Base-by-base conservation (phyloP, 1,140 invertebrate genomes). In the Leptestheria dahalacensis region DNA sequence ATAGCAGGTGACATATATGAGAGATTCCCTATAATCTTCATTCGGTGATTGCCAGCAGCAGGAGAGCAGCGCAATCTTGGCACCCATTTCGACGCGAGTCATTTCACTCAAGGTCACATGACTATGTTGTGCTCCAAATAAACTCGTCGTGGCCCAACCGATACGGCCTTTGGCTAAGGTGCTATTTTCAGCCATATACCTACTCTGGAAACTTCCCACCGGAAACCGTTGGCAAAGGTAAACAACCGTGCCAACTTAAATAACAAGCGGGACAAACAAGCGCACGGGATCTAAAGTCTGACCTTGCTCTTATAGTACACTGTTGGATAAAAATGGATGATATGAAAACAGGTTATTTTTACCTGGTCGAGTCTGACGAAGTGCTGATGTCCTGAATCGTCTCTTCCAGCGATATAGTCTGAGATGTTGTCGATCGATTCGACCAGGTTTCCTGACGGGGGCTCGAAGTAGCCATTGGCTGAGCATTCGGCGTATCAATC, bases 311-410 rank as follows among this genome's bases (percentile, higher is more conserved):
- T n/a, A n/a, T n/a, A n/a, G n/a, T n/a, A n/a, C n/a, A n/a, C n/a
- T n/a, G n/a, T n/a, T 41, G 15, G 15, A 41, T 18, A 26, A 53
- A 53, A 26, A 53, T 18, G 15, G 15, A 24, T 6, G 21, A 55
- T 3, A 4, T n/a, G 33, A 29, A 55, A 55, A 26, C 18, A 1
- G 53, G 15, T 3, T 0, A 33, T 25, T 29, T 49, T 3, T 62
- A 62, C 61, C 61, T 41, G 12, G 53, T 52, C n/a, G 61, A 57
- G 4, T 51, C 56, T 3, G 54, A 48, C 6, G 56, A 58, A n/a
- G 56, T 29, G 25, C 28, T 57, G 48, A 62, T 57, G 20, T 62
- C 61, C 15, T 57, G 53, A 24, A 62, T 59, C n/a, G 55, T 62
- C 48, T 62, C 61, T 50, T 62, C 61, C 55, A 59, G 54, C 1